Base-by-base conservation (phyloP, 1,140 invertebrate genomes). In the Antheraea pernyi region DNA sequence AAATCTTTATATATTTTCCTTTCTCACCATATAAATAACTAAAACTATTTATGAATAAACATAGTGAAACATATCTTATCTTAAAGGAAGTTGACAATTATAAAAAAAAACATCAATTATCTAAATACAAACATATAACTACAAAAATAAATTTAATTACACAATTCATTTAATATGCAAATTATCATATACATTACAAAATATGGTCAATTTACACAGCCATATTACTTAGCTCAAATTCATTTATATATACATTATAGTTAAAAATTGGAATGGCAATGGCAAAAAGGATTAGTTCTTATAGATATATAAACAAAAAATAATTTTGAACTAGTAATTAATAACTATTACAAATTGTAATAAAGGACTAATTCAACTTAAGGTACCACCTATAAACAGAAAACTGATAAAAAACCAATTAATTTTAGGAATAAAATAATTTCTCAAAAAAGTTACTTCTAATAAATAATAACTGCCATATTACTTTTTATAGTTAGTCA, bases 171-270 rank as follows among this genome's bases (percentile, higher is more conserved):
- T 53, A 16, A 53, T 53, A 53, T 53, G 5, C 5, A n/a, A 53
- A 16, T 53, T 53, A 53, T 16, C 13, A 53, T 53, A 11, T 53
- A 53, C 1, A 13, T 53, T 53, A 53, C 46, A 53, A 53, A 53
- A 53, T 53, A 13, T 53, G 46, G 16, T 53, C 13, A 53, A 16
- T 22, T 63, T n/a, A 63, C 61, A 63, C 61, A 63, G 61, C 30
- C 61, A 63, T 63, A 63, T 63, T 63, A 16, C 8, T 63, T 37
- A 63, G 30, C 19, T 30, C 22, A 13, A 37, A 61, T 61, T 63
- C 19, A 63, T 13, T 2, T 63, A 37, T 30, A 63, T 63, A 10
- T 36, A 30, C 46, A 53, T 9, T n/a, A 53, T 16, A 53, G 11
- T 53, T 53, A 53, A 53, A 53, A 13, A 13, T 53, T n/a, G 46